A percentile compares a stretch with the other conserved stretches of the same genome.
These are phyloP conservation scores for Penaeus japonicus DNA, from an alignment of 1,140 invertebrate genomes.

Conservation along the genomic window DNA sequence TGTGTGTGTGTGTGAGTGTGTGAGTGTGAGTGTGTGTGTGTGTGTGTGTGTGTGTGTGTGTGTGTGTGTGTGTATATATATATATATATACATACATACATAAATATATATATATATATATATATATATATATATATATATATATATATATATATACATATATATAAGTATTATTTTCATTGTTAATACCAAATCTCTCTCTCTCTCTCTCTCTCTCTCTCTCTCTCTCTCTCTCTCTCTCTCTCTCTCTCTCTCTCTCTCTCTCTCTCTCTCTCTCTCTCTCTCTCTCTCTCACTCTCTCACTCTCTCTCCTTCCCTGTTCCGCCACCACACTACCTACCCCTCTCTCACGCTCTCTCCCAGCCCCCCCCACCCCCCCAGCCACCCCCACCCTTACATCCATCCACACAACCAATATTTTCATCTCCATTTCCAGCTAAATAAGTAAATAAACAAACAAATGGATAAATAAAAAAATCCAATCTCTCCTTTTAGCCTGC, in stretches of 20 bases:
- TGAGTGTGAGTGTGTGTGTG: too few species aligned
- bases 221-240: not conserved
- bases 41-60: too few species aligned
- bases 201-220: not conserved
- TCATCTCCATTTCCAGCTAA: too few species aligned
- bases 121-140: too few species aligned
- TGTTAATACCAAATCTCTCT: not conserved
- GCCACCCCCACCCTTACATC: not conserved
- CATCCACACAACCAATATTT: not conserved
- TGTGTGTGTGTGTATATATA: too few species aligned
- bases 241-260: not conserved
- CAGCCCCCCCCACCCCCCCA: not conserved
- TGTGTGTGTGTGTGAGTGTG: too few species aligned
- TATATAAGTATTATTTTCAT: not conserved
- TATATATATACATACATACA: too few species aligned
- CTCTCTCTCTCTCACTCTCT: not conserved
- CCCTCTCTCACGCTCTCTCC: not conserved
- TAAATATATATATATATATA: too few species aligned
- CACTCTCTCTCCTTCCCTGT: not conserved
- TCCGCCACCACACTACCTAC: not conserved
- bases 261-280: not conserved
- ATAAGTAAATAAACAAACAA: too few species aligned
- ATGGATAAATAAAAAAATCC: too few species aligned
- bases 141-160: too few species aligned
- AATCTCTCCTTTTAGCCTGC: too few species aligned